Evolutionary conservation across 2,113 vertebrate genomes (phyloP).

Genomic region (Phocoena phocoena): DNA sequence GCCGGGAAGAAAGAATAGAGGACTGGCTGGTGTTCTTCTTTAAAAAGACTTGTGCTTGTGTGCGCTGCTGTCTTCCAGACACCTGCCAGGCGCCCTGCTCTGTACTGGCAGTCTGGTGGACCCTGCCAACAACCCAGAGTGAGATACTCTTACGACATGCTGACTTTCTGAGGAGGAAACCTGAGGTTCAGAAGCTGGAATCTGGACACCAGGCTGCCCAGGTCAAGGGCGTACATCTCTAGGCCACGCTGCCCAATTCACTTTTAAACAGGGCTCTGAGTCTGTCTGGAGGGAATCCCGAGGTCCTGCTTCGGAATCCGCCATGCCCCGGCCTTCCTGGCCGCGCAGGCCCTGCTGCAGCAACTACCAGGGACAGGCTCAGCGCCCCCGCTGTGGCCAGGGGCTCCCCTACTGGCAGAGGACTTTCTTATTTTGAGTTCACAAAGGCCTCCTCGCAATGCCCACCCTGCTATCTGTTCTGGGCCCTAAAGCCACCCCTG

Average conservation of each 20-base stretch:
- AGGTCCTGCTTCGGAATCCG: neutral
- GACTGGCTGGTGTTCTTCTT: too few relatives aligned
- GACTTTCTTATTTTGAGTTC: neutral
- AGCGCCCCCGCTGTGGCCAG: rapidly evolving
- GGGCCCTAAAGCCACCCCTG: neutral
- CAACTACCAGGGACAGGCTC: neutral
- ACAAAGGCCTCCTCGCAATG: neutral
- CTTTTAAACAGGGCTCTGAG: neutral
- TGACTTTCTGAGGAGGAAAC: neutral
- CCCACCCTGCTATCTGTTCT: neutral
- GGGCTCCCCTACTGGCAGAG: neutral
- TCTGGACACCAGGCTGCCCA: neutral
- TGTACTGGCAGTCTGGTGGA: neutral
- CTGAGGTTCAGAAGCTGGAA: neutral
- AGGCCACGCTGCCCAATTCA: neutral
- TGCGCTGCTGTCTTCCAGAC: rapidly evolving
- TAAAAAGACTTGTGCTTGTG: neutral
- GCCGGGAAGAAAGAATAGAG: too few relatives aligned
- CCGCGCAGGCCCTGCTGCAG: rapidly evolving
- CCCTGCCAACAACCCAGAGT: neutral
- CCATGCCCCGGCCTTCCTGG: rapidly evolving
- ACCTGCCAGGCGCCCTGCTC: neutral
- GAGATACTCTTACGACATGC: neutral
- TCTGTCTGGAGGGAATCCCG: neutral
- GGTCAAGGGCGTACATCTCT: too few relatives aligned